These are phyloP conservation scores for Calliopum simillimum DNA, from an alignment of 2,888 invertebrate species.

Conservation along the genomic window DNA sequence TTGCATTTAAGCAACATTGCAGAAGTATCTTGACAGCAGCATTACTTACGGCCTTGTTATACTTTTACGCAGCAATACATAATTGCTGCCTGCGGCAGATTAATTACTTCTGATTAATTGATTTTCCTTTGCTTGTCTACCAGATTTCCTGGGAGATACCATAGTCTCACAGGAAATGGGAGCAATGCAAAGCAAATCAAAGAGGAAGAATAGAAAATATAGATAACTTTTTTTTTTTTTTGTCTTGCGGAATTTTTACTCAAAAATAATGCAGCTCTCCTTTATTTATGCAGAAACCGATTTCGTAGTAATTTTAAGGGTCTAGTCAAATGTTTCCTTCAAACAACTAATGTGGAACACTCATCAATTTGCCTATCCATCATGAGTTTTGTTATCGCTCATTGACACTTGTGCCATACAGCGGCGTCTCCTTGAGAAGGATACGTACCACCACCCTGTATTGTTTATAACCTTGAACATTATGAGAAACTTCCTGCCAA, in stretches of 20 bases:
- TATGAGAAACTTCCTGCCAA: constrained; percentile 19
- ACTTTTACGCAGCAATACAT: not conserved
- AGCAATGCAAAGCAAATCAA: too few relatives aligned
- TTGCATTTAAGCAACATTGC: too few relatives aligned
- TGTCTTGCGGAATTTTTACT: too few relatives aligned
- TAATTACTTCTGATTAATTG: constrained; percentile 34
- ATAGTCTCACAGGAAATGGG: not conserved
- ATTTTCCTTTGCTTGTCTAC: constrained; percentile 18
- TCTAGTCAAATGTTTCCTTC: too few relatives aligned
- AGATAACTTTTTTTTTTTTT: too few relatives aligned
- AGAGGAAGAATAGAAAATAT: too few relatives aligned
- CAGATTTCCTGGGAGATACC: constrained; percentile 12
- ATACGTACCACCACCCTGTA: not conserved
- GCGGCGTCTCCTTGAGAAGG: constrained; percentile 7
- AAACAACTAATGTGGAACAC: too few relatives aligned
- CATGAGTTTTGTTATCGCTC: constrained; percentile 18
- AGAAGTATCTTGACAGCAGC: too few relatives aligned
- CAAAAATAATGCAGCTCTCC: too few relatives aligned
- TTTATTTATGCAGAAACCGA: too few relatives aligned
- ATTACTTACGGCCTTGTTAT: too few relatives aligned
- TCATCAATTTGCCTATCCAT: constrained; percentile 11
- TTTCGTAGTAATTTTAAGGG: too few relatives aligned
- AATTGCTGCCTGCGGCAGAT: constrained; percentile 28
- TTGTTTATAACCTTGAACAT: not conserved
- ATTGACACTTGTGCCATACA: constrained; percentile 4